Base-by-base conservation (phyloP, 1,140 invertebrate genomes). In the Idris sp. region DNA sequence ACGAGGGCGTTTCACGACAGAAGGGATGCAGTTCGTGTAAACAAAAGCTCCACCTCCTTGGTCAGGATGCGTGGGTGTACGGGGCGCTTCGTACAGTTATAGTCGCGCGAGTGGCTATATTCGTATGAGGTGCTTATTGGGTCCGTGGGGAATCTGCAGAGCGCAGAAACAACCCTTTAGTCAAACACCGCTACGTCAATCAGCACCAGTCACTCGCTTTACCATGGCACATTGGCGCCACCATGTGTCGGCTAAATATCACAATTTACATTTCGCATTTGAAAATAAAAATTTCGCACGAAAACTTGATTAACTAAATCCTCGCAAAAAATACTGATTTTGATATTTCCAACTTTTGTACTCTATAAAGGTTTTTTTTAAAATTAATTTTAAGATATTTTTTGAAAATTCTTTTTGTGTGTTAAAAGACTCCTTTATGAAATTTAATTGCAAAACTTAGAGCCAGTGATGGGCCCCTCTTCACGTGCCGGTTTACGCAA, bases 131-230 rank as follows among this genome's bases (percentile, higher is more conserved):
- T 84, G 85, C 84, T 86, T 86, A 87, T 87, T 87, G 85, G 84
- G 84, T 86, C 83, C 84, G 77, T 79, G 71, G 84, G 79, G 81
- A 81, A 78, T 82, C 78, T 80, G 81, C 79, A 71, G 76, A 73
- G 81, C 77, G 77, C 67, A 81, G 83, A 84, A 84, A 86, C 85
- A 84, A 87, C 86, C 86, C 86, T 87, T 85, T 87, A 84, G 81
- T 84, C 84, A 87, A 87, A 87, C 86, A 87, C 82, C 82, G 79
- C 83, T 82, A 87, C 85, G 86, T 87, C 85, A 87, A 87, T 87
- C 86, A 87, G 85, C 83, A 86, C 84, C 84, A 86, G 84, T 86
- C 86, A 86, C 84, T 84, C 81, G 81, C 54, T 49, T 43, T 28
- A 83, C 74, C 79, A 77, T 84, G 77, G 79, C 43, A 71, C 83